Conservation (phyloP, 2,797 vertebrate species). For the Fistularia commersonii region DNA sequence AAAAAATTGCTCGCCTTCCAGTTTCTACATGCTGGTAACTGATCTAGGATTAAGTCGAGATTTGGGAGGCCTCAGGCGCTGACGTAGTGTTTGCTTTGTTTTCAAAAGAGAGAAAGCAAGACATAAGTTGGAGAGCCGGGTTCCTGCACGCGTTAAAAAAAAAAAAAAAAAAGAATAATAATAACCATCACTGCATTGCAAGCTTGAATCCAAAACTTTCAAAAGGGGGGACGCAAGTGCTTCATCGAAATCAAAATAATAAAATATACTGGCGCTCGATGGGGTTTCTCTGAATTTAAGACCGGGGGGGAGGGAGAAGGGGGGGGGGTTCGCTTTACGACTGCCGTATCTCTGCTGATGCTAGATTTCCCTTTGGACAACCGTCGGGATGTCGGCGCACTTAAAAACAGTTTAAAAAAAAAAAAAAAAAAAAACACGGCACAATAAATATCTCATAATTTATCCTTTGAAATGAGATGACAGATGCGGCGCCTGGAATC, state of each 20-base stretch:
- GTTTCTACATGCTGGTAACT: constrained; percentile 36
- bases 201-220: constrained; percentile 75
- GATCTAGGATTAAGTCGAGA: no score
- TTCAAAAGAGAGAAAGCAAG: no score
- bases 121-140: no score
- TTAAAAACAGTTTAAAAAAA: no score
- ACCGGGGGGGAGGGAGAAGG: background rate
- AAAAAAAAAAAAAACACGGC: no score
- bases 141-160: no score
- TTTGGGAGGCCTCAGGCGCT: no score
- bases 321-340: background rate
- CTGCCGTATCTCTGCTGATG: constrained; percentile 2
- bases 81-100: no score
- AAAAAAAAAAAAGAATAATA: constrained; percentile 9
- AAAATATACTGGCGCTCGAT: no score
- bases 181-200: constrained; percentile 74
- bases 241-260: constrained; percentile 4
- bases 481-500: constrained; percentile 12
- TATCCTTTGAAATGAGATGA: constrained; percentile 33
- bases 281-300: no score
- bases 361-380: constrained; percentile 20
- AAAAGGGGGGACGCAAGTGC: constrained; percentile 39
- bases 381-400: constrained; percentile 6
- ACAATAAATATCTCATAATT: constrained; percentile 46
- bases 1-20: constrained; percentile 45